Evolutionary conservation across 2,797 vertebrate species (phyloP).

Genomic region (Rousettus madagascariensis): DNA sequence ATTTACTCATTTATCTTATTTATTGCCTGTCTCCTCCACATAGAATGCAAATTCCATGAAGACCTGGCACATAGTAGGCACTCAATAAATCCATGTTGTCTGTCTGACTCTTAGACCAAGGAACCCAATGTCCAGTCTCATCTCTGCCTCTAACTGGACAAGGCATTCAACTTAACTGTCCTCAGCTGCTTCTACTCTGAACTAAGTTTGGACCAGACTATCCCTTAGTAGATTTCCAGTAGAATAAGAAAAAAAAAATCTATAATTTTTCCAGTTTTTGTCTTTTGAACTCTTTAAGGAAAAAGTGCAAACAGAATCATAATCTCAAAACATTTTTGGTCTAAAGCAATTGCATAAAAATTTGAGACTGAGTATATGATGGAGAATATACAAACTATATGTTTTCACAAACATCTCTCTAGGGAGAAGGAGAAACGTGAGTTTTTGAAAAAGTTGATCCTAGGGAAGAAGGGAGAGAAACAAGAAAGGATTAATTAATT

Average conservation of each 20-base stretch:
- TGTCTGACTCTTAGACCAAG: not conserved
- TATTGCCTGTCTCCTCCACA: not conserved
- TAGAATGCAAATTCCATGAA: not conserved
- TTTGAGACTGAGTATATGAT: not conserved
- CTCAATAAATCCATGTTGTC: not conserved
- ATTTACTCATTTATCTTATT: not conserved
- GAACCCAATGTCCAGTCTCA: not conserved
- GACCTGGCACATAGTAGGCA: not conserved
- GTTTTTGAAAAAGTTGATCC: not conserved
- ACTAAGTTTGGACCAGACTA: not conserved
- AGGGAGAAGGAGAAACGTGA: not conserved
- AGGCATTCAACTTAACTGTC: not conserved
- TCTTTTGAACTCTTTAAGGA: not conserved
- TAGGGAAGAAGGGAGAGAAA: not conserved
- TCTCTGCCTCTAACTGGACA: not conserved
- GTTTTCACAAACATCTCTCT: not conserved
- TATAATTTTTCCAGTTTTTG: not conserved
- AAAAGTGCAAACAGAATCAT: not conserved
- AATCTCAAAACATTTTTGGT: constrained; percentile 32
- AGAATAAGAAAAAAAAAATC: not conserved
- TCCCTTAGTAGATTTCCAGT: not conserved
- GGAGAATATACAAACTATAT: not conserved
- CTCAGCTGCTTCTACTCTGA: not conserved
- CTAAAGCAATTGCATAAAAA: not conserved
- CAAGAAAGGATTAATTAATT: not conserved